phyloP scores from a whole-genome alignment of 2,113 vertebrate genomes.

The Stegostoma tigrinum region DNA sequence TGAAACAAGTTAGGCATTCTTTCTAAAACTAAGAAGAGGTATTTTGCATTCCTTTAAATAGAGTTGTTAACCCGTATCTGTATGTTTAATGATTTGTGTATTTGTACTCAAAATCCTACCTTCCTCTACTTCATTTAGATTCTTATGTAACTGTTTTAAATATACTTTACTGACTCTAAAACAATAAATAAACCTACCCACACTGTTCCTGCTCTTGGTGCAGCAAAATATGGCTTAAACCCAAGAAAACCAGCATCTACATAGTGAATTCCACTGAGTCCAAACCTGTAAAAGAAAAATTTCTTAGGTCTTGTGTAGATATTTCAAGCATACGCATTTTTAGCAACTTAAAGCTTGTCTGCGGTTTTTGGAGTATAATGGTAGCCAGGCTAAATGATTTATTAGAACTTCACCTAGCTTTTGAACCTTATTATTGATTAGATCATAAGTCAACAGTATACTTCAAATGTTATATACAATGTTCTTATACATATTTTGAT shows the following conservation, averaged over 20 bases:
- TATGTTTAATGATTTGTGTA: background rate
- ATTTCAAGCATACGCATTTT: background rate
- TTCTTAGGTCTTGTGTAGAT: background rate
- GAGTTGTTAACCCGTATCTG: background rate
- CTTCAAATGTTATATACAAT: background rate
- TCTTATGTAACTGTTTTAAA: background rate
- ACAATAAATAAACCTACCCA: slow-evolving; percentile 69
- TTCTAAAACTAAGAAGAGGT: background rate
- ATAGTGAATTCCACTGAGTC: slow-evolving; percentile 81
- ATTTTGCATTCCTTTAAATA: background rate
- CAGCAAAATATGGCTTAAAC: slow-evolving; percentile 67
- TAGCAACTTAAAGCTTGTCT: background rate
- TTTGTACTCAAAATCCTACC: background rate
- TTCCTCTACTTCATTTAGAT: background rate
- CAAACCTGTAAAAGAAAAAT: slow-evolving; percentile 52
- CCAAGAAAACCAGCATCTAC: slow-evolving; percentile 71
- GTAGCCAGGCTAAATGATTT: background rate
- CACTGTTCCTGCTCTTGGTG: slow-evolving; percentile 70
- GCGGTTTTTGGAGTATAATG: background rate
- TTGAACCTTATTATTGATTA: background rate
- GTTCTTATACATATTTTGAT: background rate
- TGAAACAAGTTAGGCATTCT: background rate
- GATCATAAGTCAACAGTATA: background rate
- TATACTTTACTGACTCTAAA: background rate
- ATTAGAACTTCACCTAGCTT: background rate